A percentile compares a stretch with the other conserved stretches of the same genome.
These are phyloP conservation scores for Hassar affinis DNA, from an alignment of 2,113 vertebrate genomes.

Conservation along the genomic window DNA sequence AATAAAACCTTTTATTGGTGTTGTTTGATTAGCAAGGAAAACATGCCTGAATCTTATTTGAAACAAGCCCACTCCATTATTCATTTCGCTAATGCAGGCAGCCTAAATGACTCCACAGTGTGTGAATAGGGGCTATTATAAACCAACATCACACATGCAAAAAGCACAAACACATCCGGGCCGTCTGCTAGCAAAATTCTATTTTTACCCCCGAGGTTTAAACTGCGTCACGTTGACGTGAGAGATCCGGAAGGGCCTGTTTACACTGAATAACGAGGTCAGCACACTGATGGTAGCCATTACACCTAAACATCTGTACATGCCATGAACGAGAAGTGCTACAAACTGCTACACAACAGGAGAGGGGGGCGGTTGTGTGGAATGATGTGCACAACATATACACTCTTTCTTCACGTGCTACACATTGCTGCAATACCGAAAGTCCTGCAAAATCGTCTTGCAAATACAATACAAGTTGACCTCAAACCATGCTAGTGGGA, in stretches of 20 bases:
- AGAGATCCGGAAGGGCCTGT: constrained; percentile 19
- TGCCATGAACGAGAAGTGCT: neutral
- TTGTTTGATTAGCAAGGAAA: neutral
- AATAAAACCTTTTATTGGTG: neutral
- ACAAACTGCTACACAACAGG: neutral
- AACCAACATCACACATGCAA: constrained; percentile 5
- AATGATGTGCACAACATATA: constrained; percentile 3
- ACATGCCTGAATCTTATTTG: neutral
- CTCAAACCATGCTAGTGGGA: neutral
- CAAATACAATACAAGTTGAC: constrained; percentile 13
- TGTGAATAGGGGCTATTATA: neutral
- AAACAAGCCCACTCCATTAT: neutral
- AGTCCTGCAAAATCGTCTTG: neutral
- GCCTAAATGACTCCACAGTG: neutral
- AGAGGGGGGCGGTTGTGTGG: neutral
- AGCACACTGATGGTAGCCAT: constrained; percentile 28
- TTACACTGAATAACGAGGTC: constrained; percentile 24
- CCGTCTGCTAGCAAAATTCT: neutral
- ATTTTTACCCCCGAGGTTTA: constrained; percentile 28
- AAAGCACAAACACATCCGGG: constrained; percentile 14
- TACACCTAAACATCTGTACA: constrained; percentile 41
- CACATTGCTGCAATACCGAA: neutral
- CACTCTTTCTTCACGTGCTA: neutral
- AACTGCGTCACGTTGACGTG: constrained; percentile 2
- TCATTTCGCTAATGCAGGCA: neutral